These are phyloP conservation scores for Cinclus cinclus DNA, from an alignment of 2,113 vertebrate species.

Conservation along the genomic window DNA sequence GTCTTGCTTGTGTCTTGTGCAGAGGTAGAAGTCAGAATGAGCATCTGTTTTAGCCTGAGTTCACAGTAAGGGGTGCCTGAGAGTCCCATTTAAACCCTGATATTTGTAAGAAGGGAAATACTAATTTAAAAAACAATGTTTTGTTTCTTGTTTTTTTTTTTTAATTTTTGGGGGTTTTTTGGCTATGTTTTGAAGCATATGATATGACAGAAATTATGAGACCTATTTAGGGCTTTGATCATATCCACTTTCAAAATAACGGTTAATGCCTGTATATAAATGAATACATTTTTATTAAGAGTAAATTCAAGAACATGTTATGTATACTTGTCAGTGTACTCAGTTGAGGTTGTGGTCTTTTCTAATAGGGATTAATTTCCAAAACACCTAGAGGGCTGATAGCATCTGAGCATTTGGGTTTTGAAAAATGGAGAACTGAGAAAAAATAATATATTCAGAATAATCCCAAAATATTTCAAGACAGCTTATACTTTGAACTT, in stretches of 20 bases:
- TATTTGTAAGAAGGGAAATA: not conserved
- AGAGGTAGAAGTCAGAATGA: not conserved
- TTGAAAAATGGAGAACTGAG: not conserved
- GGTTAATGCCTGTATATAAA: not conserved
- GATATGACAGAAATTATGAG: not conserved
- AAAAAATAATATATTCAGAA: not conserved
- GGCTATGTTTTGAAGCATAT: not conserved
- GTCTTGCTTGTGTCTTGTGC: not conserved
- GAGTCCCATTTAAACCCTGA: not conserved
- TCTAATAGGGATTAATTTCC: not conserved
- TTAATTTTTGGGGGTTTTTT: not conserved
- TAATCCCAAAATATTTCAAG: not conserved
- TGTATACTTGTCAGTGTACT: not conserved
- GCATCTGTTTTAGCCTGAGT: not conserved
- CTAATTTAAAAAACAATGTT: not conserved
- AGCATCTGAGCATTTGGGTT: not conserved
- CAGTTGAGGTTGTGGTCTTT: not conserved
- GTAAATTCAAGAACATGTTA: not conserved
- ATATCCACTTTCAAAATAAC: not conserved
- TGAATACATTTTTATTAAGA: not conserved
- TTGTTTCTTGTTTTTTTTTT: not conserved
- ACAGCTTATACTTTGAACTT: not conserved
- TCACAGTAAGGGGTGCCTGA: not conserved
- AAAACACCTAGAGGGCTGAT: not conserved
- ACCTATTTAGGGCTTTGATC: not conserved